These are phyloP conservation scores for Aproaerema taeniolella DNA, from an alignment of 2,888 invertebrate species.

Conservation along the genomic window DNA sequence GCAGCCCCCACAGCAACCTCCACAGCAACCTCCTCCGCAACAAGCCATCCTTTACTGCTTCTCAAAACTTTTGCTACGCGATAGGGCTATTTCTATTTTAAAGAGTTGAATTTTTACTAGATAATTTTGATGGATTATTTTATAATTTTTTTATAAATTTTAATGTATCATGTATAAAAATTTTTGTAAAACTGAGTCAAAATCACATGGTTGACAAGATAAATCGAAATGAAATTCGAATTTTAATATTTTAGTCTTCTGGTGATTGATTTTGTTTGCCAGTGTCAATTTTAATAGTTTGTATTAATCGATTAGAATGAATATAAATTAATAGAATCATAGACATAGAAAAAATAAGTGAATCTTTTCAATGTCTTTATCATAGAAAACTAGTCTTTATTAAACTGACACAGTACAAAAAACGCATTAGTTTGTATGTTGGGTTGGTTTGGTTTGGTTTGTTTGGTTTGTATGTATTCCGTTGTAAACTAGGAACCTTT, in stretches of 20 bases:
- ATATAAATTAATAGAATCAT: no score
- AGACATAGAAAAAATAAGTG: no score
- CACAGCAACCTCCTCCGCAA: constrained; percentile 62
- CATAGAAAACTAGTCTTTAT: no score
- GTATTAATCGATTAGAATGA: no score
- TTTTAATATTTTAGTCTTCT: constrained; percentile 8
- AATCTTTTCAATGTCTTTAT: no score
- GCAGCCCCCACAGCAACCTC: constrained; percentile 58
- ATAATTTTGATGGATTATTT: constrained; percentile 22
- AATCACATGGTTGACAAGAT: not conserved
- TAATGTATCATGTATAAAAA: constrained; percentile 35
- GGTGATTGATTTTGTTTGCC: not conserved
- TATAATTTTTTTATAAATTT: constrained; percentile 24
- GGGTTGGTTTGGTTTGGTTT: no score
- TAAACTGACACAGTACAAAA: no score
- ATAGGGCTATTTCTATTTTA: constrained; percentile 13
- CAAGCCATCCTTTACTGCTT: constrained; percentile 26
- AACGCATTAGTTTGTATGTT: no score
- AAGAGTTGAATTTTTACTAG: constrained; percentile 19
- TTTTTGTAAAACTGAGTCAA: constrained; percentile 30
- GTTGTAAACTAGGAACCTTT: no score
- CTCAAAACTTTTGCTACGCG: constrained; percentile 19
- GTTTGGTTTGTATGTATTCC: no score
- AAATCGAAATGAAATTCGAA: constrained; percentile 19
- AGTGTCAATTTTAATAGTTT: constrained; percentile 4